Base-by-base conservation (phyloP, 2,888 invertebrate genomes). In the Luffia ferchaultella region DNA sequence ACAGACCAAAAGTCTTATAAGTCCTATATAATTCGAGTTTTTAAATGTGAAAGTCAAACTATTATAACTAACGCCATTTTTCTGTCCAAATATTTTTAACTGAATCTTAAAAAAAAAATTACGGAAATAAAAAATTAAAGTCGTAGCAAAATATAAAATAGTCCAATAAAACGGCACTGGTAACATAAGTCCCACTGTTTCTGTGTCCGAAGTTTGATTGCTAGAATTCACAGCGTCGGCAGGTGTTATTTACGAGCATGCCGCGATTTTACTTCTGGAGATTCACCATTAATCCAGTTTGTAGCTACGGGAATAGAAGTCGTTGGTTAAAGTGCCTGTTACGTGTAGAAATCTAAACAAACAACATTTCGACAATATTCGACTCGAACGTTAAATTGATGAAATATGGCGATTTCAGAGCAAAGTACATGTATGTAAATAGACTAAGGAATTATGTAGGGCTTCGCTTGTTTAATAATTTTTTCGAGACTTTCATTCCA, bases 231-330 rank as follows among this genome's bases (percentile, higher is more conserved):
- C 69, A 68, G 65, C 61, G 67, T 64, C 69, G 76, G 75, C 82
- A 83, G 80, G 79, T 83, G 82, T 74, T 77, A 78, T 82, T 82
- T 77, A 83, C 73, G 76, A 70, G 64, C 67, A 60, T 65, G 61
- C 65, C 59, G 70, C 76, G 79, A 79, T 83, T 82, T 82, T 80
- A 66, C 66, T 63, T 67, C 67, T 60, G 63, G 68, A 69, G 73
- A 78, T 76, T 73, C 64, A 67, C 74, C 73, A 75, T 83, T 80
- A 82, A 80, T 80, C 80, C 71, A 65, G 65, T 75, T 79, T 66
- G 67, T 63, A 72, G 65, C 67, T 72, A 73, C 73, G 65, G 62
- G 67, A 76, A 76, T 75, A 74, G 67, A 63, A 63, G 59, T 30
- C 5, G 30, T 42, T 42, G 19, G 43, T 42, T 49, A 49, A 49